These are phyloP conservation scores for Polyploca ridens DNA, from an alignment of 2,888 invertebrate genomes.

Conservation along the genomic window DNA sequence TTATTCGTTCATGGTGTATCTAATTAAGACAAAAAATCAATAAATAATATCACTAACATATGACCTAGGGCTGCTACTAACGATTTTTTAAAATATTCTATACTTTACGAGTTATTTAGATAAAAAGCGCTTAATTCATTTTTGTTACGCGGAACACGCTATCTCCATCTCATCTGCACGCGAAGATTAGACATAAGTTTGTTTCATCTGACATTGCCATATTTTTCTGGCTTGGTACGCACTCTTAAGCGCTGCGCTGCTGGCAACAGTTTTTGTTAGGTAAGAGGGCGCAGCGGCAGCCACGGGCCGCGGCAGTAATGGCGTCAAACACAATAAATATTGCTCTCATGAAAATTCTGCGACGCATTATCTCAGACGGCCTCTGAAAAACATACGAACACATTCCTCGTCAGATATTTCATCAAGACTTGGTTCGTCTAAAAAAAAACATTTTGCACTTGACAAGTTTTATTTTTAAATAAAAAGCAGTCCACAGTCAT, in stretches of 20 bases:
- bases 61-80: no score
- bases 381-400: constrained; percentile 59
- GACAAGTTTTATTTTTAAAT: constrained; percentile 48
- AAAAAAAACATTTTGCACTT: constrained; percentile 54
- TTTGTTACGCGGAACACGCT: no score
- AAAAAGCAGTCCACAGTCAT: constrained; percentile 53
- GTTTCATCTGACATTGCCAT: no score
- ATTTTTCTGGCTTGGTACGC: no score
- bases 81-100: no score
- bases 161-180: no score
- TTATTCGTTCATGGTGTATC: no score
- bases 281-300: constrained; percentile 66
- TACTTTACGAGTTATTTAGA: no score
- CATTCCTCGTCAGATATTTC: constrained; percentile 63
- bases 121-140: no score
- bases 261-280: constrained; percentile 66
- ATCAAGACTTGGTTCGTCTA: constrained; percentile 50
- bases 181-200: no score
- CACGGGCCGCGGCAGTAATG: constrained; percentile 59
- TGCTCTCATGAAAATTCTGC: constrained; percentile 80
- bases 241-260: constrained; percentile 46
- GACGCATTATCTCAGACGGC: constrained; percentile 53
- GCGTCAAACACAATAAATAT: constrained; percentile 73
- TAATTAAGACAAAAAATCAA: no score
- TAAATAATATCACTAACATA: no score